Base-by-base conservation (phyloP, 2,113 vertebrate species). In the Paramisgurnus dabryanus region DNA sequence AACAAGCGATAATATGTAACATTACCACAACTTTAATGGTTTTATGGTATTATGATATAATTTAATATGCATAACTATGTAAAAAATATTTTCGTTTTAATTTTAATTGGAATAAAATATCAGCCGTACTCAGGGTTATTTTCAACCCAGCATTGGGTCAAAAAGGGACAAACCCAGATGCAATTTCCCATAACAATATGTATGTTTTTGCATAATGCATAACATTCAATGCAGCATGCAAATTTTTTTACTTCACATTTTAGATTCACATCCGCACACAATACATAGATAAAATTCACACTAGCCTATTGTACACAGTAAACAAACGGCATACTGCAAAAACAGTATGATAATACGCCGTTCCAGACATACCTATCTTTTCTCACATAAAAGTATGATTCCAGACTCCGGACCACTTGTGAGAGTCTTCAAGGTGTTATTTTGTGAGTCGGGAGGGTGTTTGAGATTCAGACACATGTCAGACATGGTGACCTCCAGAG, bases 401-500 rank as follows among this genome's bases (percentile, higher is more conserved):
- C 4, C 75, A 66, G 61, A 77, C 75, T 41, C n/a, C 13, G 4
- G 65, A 10, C n/a, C 61, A 67, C 55, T 63, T 74, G 9, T 68
- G 39, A 50, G 13, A 55, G 75, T 41, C 75, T 77, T 66, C n/a
- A 41, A 61, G 60, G 74, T 78, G 43, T 40, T 63, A 41, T 49
- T 63, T 57, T 13, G 40, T n/a, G 34, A 69, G 57, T 12, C 12
- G 67, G 39, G 50, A 50, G 58, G 34, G 66, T 67, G 63, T 61
- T 49, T 78, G 50, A 60, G 71, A 58, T 47, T 75, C 79, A 68
- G 71, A 57, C 53, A 82, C 41, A 73, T 53, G 63, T 60, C 68
- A 63, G 67, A 75, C 81, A 80, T 5, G 50, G 15, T 80, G 78
- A 89, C 87, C 87, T 88, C 85, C 57, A 6, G 77, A 85, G 86